These are phyloP conservation scores for Triplophysa dalaica DNA, from an alignment of 2,113 vertebrate genomes.

Conservation along the genomic window DNA sequence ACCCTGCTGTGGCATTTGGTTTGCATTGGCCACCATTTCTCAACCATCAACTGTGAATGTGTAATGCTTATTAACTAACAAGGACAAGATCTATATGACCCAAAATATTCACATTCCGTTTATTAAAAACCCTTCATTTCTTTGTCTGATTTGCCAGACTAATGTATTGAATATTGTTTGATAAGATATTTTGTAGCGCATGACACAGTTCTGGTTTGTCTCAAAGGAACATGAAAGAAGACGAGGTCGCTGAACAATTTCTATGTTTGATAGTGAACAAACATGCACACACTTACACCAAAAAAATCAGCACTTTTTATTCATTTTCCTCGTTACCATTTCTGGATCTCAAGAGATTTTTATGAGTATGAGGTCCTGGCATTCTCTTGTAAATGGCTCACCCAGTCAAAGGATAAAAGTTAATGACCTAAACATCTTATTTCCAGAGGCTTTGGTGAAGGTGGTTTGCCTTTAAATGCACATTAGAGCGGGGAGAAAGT, in stretches of 20 bases:
- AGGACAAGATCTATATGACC: constrained; percentile 14
- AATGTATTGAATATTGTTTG: constrained; percentile 16
- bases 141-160: constrained; percentile 7
- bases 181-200: constrained; percentile 14
- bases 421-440: constrained; percentile 72
- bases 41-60: constrained; percentile 45
- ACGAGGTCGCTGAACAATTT: constrained; percentile 1
- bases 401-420: constrained; percentile 68
- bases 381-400: constrained; percentile 59
- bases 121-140: constrained; percentile 22
- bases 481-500: constrained; percentile 61
- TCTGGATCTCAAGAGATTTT: constrained; percentile 34
- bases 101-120: background rate
- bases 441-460: constrained; percentile 60
- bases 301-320: constrained; percentile 21
- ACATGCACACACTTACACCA: background rate
- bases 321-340: constrained; percentile 23
- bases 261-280: background rate
- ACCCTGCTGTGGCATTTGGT: constrained; percentile 38
- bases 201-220: constrained; percentile 33
- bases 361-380: constrained; percentile 48
- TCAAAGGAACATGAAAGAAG: constrained; percentile 19
- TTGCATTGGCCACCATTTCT: constrained; percentile 34
- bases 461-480: constrained; percentile 61
- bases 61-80: constrained; percentile 30